Conservation (phyloP, 2,797 vertebrate genomes). For the Clarias platycephalus region DNA sequence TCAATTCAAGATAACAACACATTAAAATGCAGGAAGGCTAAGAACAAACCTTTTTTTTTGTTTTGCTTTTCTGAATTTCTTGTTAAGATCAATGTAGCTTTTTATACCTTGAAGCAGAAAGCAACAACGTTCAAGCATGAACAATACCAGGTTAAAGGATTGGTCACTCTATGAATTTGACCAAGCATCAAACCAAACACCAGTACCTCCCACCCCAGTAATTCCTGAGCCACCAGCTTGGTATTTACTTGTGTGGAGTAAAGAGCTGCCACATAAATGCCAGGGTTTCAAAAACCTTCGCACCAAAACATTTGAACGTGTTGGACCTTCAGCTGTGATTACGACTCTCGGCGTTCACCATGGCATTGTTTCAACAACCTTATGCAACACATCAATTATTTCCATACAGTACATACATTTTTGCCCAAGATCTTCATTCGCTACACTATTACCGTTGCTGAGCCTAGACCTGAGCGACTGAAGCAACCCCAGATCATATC, state of each 20-base stretch:
- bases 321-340: too few species aligned
- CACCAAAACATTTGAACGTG: neutral
- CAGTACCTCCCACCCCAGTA: neutral
- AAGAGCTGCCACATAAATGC: neutral
- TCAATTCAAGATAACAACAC: neutral
- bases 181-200: neutral
- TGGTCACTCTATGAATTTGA: neutral
- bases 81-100: neutral
- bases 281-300: neutral
- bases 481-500: too few species aligned
- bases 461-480: too few species aligned
- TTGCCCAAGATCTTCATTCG: too few species aligned
- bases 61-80: neutral
- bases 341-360: too few species aligned
- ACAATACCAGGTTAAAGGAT: neutral
- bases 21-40: neutral
- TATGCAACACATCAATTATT: too few species aligned
- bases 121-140: neutral
- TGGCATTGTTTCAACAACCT: too few species aligned
- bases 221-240: neutral
- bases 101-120: neutral
- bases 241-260: neutral
- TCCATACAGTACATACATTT: too few species aligned
- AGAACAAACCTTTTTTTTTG: neutral
- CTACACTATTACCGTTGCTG: too few species aligned